These are phyloP conservation scores for Aphelocoma californica DNA, from an alignment of 2,797 vertebrate genomes.

Conservation along the genomic window DNA sequence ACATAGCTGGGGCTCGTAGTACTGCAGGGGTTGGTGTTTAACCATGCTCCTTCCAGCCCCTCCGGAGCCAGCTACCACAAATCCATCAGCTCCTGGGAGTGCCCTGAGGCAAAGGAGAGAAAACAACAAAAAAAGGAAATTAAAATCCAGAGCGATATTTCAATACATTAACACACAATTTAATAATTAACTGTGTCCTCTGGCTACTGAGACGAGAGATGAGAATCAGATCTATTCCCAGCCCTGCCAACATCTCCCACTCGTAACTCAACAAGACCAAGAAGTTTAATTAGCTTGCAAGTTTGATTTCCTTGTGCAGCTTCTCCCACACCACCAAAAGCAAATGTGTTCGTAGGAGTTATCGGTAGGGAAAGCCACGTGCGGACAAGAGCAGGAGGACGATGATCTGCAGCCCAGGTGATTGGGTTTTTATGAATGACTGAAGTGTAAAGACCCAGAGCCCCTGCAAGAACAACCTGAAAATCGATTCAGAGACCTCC, in stretches of 20 bases:
- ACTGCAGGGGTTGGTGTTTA: constrained; percentile 97
- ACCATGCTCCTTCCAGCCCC: constrained; percentile 92
- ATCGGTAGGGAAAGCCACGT: background rate
- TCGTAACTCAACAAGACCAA: background rate
- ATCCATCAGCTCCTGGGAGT: constrained; percentile 80
- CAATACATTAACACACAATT: background rate
- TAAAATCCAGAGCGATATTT: background rate
- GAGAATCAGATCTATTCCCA: background rate
- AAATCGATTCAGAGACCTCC: background rate
- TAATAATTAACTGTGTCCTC: constrained; percentile 30
- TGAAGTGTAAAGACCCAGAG: background rate
- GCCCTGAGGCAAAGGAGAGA: constrained; percentile 61
- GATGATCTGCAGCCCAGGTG: background rate
- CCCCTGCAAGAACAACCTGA: background rate
- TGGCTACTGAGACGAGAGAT: background rate
- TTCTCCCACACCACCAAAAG: background rate
- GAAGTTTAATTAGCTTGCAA: constrained; percentile 21
- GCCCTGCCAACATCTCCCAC: background rate
- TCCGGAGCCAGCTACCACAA: constrained; percentile 75
- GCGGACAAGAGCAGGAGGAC: background rate
- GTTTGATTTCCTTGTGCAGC: background rate
- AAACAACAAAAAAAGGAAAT: background rate
- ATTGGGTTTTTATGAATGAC: background rate
- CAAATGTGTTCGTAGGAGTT: background rate
- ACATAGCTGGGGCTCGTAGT: constrained; percentile 97